Evolutionary conservation across 2,113 vertebrate genomes (phyloP).

Genomic region (Bujurquina vittata): DNA sequence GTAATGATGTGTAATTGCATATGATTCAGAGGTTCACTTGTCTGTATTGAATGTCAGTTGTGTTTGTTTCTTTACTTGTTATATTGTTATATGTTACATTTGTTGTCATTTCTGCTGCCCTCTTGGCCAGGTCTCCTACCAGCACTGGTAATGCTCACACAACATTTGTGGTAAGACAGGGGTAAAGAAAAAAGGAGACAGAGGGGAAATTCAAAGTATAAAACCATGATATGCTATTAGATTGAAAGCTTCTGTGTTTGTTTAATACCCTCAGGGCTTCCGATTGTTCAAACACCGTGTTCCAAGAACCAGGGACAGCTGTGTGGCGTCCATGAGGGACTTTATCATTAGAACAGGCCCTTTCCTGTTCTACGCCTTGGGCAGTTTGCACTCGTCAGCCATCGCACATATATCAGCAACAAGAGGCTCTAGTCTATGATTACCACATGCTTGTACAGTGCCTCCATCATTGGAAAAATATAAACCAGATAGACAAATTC

Average conservation of each 20-base stretch:
- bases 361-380: conserved; percentile 28
- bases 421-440: conserved; percentile 8
- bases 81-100: background rate
- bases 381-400: conserved; percentile 36
- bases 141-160: background rate
- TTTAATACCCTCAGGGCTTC: conserved; percentile 29
- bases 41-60: too few species aligned
- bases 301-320: conserved; percentile 8
- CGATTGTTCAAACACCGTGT: conserved; percentile 17
- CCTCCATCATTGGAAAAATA: conserved; percentile 7
- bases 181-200: background rate
- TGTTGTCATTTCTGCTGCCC: background rate
- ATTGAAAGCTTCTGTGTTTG: conserved; percentile 22
- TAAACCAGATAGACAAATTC: background rate
- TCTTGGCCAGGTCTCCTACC: background rate
- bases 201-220: background rate
- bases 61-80: too few species aligned
- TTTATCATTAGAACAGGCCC: conserved; percentile 36
- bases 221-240: conserved; percentile 21
- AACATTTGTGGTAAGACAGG: background rate
- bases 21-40: background rate
- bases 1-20: background rate
- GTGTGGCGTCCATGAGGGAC: conserved; percentile 11
- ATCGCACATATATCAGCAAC: conserved; percentile 17
- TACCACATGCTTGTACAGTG: background rate